phyloP scores from a whole-genome alignment of 2,797 vertebrate genomes.

The Etheostoma nigrum region DNA sequence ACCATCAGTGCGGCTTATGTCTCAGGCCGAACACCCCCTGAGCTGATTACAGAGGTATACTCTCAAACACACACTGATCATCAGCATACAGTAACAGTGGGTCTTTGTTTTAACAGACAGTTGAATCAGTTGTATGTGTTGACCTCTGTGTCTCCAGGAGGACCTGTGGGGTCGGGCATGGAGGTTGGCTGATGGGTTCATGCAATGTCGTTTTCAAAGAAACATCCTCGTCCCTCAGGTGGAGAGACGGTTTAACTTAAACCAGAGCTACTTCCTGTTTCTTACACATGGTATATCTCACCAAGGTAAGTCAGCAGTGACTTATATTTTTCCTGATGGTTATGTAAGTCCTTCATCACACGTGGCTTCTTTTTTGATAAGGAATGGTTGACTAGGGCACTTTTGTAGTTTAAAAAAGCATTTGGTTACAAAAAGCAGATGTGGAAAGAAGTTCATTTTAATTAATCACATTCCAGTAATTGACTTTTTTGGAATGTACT shows the following conservation, averaged over 20 bases:
- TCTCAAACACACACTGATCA: neutral
- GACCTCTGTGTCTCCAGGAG: constrained; percentile 72
- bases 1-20: constrained; percentile 79
- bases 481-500: no score
- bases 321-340: no score
- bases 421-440: no score
- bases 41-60: constrained; percentile 81
- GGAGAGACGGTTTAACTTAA: constrained; percentile 83
- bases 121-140: neutral
- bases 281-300: constrained; percentile 85
- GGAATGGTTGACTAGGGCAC: no score
- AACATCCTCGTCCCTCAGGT: constrained; percentile 68
- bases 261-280: constrained; percentile 89
- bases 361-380: neutral
- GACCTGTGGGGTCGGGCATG: constrained; percentile 83
- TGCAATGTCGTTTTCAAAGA: constrained; percentile 90
- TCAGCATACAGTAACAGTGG: neutral
- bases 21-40: constrained; percentile 82
- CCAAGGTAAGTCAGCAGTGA: constrained; percentile 76
- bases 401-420: no score
- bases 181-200: constrained; percentile 84
- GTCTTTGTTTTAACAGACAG: no score
- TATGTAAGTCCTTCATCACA: neutral
- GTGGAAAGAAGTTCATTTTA: no score
- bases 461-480: no score